Base-by-base conservation (phyloP, 2,888 invertebrate genomes). In the Dromius quadrimaculatus region DNA sequence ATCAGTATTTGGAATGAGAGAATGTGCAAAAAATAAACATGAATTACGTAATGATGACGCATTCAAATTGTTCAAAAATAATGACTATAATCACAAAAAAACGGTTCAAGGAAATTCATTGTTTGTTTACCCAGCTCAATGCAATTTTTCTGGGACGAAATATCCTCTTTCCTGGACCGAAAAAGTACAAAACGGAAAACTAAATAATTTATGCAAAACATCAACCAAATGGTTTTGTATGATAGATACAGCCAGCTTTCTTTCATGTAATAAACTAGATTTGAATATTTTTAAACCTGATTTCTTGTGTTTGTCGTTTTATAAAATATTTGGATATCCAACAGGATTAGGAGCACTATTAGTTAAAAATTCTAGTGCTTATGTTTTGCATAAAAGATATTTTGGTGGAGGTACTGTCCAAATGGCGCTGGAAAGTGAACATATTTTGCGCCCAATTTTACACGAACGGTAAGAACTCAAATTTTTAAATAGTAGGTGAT, bases 281-380 rank as follows among this genome's bases (percentile, higher is more conserved):
- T 85, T 98, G 68, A 85, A 87, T 0, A 76, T 78, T 59, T 84
- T 84, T 71, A 87, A 90, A 73, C 94, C 98, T 2, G 97, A 98
- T 83, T 98, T 97, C 85, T 89, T 97, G 0, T 88, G 90, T 68
- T 71, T 98, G 13, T 98, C 98, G 0, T 98, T 98, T 84, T 98
- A 98, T 83, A 98, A 98, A 86, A 92, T 98, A 78, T 98, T 98
- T 85, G 93, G 93, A 15, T 97, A 92, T 81, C 98, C 98, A 1
- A 97, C 97, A 61, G 98, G 98, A 1, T 84, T 98, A 13, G 98
- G 98, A 23, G 97, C 95, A 8, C 81, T 97, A 15, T 79, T 98
- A 66, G 91, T 97, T 0, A 89, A 85, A 77, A 92, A 92, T 78
- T 79, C 82, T 15, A 89, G 88, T 79, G 82, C 83, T 34, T 72